A percentile compares a stretch with the other conserved stretches of the same genome.
These are phyloP conservation scores for Lagopus muta DNA, from an alignment of 2,113 vertebrate species.

Conservation along the genomic window DNA sequence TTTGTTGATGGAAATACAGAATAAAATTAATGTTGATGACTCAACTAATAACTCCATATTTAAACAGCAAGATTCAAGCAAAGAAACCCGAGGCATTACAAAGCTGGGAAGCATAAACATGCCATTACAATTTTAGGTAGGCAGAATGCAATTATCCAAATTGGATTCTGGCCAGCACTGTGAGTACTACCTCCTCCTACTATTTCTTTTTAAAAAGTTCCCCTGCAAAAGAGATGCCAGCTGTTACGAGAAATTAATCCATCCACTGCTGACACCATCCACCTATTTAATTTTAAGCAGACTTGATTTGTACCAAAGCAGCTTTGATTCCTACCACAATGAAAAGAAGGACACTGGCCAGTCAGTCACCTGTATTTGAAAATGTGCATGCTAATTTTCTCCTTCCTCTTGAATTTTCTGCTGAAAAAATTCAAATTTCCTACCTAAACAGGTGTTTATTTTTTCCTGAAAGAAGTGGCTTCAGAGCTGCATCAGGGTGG, in stretches of 20 bases:
- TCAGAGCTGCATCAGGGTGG: not conserved
- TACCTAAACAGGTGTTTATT: not conserved
- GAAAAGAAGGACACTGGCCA: not conserved
- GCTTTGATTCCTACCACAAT: not conserved
- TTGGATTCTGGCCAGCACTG: constrained; percentile 58
- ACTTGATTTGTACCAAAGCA: not conserved
- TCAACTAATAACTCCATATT: constrained; percentile 35
- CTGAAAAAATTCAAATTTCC: not conserved
- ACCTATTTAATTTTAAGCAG: not conserved
- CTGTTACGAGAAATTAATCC: constrained; percentile 3
- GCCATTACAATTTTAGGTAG: constrained; percentile 49
- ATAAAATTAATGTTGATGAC: constrained; percentile 32
- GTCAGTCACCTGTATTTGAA: not conserved
- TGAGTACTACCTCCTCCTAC: not conserved
- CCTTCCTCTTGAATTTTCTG: not conserved
- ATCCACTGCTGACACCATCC: not conserved
- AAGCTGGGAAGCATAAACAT: constrained; percentile 47
- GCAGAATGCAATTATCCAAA: constrained; percentile 54
- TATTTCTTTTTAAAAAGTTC: constrained; percentile 5
- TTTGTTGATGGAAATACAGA: constrained; percentile 30
- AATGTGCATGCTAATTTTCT: not conserved
- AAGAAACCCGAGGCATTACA: constrained; percentile 31
- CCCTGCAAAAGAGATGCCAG: not conserved
- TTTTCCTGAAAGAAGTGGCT: not conserved
- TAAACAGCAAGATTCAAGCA: constrained; percentile 42